Base-by-base conservation (phyloP, 1,140 invertebrate genomes). In the Hypsibius dujardini region DNA sequence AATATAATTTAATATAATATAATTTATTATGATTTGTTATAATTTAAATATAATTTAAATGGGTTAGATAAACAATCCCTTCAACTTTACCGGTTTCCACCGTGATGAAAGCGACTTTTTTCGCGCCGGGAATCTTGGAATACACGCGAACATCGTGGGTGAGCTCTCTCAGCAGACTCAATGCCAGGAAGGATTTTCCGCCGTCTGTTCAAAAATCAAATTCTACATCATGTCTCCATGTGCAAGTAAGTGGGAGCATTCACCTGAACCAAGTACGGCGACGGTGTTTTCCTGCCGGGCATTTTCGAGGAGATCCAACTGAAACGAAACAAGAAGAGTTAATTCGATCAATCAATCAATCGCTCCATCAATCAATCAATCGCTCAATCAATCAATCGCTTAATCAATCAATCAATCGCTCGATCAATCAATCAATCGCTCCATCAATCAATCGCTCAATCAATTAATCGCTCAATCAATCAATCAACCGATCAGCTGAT, bases 51-150 rank as follows among this genome's bases (percentile, higher is more conserved):
- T 28, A 28, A 28, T 28, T 28, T 28, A 28, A 28, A 28, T 28
- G 28, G 28, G 28, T 28, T 28, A 28, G 28, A 28, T 28, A 28
- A 28, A 28, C 28, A 28, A 28, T 28, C 28, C 28, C 28, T 28
- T 28, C 28, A 28, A 28, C 0, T 28, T 28, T 56, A 56, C 50
- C 50, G 50, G 50, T 56, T n/a, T 56, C 50, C 7, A 56, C 50
- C 7, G 50, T n/a, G n/a, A 56, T 56, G 50, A 56, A n/a, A n/a
- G 50, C 50, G n/a, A 56, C 50, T 56, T 56, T 56, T n/a, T n/a
- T 7, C 50, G 50, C n/a, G 7, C 50, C 7, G 50, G 7, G 7
- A 56, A 12, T 56, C 50, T 7, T 56, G 7, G 7, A 7, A n/a
- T 56, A 7, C 50, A 56, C 50, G 7, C n/a, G 7, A 56, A 12